These are phyloP conservation scores for Euproctis similis DNA, from an alignment of 2,888 invertebrate genomes.

Conservation along the genomic window DNA sequence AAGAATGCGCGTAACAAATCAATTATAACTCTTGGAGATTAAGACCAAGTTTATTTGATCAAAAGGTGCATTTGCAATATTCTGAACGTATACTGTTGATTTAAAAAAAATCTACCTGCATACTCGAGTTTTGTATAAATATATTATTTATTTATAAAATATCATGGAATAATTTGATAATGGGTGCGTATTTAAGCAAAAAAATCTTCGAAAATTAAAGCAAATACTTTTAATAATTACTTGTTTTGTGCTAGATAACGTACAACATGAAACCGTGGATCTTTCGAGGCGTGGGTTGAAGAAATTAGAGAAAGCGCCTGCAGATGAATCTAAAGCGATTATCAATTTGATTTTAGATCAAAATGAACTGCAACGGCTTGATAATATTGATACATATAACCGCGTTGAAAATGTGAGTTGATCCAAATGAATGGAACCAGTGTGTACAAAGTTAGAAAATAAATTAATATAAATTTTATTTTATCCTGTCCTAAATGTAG, in stretches of 20 bases:
- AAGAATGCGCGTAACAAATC: no score
- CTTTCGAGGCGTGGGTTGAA: slow-evolving; percentile 86
- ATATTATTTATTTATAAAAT: slow-evolving; percentile 24
- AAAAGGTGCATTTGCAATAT: no score
- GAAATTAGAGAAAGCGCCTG: slow-evolving; percentile 84
- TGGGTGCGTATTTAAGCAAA: slow-evolving; percentile 39
- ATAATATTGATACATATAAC: slow-evolving; percentile 88
- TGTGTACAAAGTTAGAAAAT: no score
- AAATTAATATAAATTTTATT: no score
- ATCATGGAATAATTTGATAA: slow-evolving; percentile 38
- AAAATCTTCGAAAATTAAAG: background rate
- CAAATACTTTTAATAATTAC: slow-evolving; percentile 1
- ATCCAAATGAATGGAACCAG: no score
- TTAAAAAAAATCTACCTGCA: no score
- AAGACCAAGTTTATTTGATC: no score
- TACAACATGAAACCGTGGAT: slow-evolving; percentile 78
- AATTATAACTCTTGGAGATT: no score
- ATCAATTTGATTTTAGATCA: slow-evolving; percentile 86
- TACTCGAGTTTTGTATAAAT: no score
- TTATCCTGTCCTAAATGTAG: no score
- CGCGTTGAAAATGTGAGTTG: slow-evolving; percentile 83
- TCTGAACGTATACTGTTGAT: no score
- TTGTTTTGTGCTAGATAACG: slow-evolving; percentile 26
- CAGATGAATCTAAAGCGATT: slow-evolving; percentile 80
- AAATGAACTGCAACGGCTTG: slow-evolving; percentile 90